A percentile compares a stretch with the other conserved stretches of the same genome.
Evolutionary conservation across 2,888 invertebrate species (phyloP).

Genomic region (Zhengitettix transpicula): DNA sequence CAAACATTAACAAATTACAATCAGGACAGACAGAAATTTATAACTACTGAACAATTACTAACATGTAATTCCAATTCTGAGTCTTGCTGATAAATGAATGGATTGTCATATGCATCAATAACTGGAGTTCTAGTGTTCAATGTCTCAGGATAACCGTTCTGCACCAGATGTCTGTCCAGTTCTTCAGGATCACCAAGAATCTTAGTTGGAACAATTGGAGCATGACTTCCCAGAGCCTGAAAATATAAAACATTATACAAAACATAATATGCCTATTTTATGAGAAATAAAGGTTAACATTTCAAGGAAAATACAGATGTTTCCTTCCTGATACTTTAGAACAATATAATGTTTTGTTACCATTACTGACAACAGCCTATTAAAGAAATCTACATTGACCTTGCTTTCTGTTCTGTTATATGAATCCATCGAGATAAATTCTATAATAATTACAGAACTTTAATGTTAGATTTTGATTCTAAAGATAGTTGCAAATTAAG

Average conservation of each 20-base stretch:
- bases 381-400: no score
- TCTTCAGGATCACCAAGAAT: constrained; percentile 75
- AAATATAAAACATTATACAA: background rate
- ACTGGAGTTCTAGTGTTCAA: constrained; percentile 24
- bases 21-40: background rate
- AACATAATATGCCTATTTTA: no score
- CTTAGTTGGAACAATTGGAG: constrained; percentile 79
- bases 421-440: no score
- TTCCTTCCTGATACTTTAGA: no score
- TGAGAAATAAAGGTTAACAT: no score
- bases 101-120: constrained; percentile 23
- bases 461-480: no score
- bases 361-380: no score
- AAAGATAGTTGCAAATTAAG: no score
- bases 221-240: constrained; percentile 53
- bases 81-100: constrained; percentile 31
- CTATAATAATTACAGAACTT: no score
- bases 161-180: constrained; percentile 66
- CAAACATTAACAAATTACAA: constrained; percentile 9
- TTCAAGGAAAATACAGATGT: no score
- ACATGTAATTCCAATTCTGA: constrained; percentile 34
- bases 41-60: constrained; percentile 18
- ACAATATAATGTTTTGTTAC: no score
- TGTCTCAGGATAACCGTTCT: constrained; percentile 56
- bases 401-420: no score